These are phyloP conservation scores for Triplophysa rosa DNA, from an alignment of 2,113 vertebrate species.

Conservation along the genomic window DNA sequence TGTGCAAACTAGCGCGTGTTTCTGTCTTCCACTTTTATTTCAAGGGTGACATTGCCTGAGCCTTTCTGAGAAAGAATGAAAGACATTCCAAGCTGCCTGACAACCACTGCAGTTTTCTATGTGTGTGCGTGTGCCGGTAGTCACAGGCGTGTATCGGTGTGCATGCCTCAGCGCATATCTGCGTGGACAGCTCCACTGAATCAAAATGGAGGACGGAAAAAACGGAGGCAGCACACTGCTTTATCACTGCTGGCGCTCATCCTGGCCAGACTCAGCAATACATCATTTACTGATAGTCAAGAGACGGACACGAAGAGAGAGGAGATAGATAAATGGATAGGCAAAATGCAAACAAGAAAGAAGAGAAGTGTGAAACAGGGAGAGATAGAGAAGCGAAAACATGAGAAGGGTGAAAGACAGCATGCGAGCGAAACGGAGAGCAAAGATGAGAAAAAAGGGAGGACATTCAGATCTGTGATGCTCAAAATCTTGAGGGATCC, in stretches of 20 bases:
- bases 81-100: conserved; percentile 32
- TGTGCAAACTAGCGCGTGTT: conserved; percentile 13
- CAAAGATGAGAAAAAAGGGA: not conserved
- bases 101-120: conserved; percentile 31
- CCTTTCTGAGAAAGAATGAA: conserved; percentile 11
- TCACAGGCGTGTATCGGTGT: conserved; percentile 52
- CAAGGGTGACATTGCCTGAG: conserved; percentile 25
- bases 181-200: conserved; percentile 75
- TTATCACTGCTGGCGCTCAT: conserved; percentile 51
- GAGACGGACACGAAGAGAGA: conserved; percentile 38
- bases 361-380: not conserved
- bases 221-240: conserved; percentile 60
- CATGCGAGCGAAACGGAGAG: conserved; percentile 33
- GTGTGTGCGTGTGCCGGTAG: conserved; percentile 33
- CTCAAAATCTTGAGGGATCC: conserved; percentile 24
- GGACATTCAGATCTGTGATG: not conserved
- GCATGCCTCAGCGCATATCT: conserved; percentile 50
- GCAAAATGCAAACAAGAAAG: conserved; percentile 39
- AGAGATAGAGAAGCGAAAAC: conserved; percentile 22
- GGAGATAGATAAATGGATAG: conserved; percentile 34
- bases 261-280: conserved; percentile 72
- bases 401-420: conserved; percentile 8
- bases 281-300: conserved; percentile 65
- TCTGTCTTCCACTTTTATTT: conserved; percentile 25
- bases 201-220: conserved; percentile 79